Base-by-base conservation (phyloP, 92 coral and sea anemone species). In the Palythoa caribaeorum region DNA sequence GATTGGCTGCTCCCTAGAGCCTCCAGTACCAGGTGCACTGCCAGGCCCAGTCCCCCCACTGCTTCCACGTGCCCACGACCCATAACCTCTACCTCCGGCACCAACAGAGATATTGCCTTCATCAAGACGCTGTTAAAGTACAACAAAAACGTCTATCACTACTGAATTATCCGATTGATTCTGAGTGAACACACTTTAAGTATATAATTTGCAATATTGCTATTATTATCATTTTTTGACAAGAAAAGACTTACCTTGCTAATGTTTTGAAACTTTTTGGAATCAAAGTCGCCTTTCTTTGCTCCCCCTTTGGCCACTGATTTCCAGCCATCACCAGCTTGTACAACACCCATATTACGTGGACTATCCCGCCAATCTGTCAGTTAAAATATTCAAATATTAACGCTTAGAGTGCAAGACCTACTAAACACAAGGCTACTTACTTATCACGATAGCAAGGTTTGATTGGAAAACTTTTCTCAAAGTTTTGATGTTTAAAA, bases 31-130 rank as follows among this genome's bases (percentile, higher is more conserved):
- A 6, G 59, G 69, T 48, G 93, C 87, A 73, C 88, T 89, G 16
- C 69, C 89, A 70, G 92, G 87, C 15, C 93, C 93, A 3, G 93
- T 68, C 68, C 99, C 98, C 36, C 96, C 98, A 79, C 94, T 93
- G 79, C 98, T 95, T 1, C 99, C 97, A 38, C 98, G 92, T 14
- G 96, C 98, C 99, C 99, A 96, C 16, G 96, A 93, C 1, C 98
- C 96, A 80, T 84, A 93, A 16, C 99, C 98, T 84, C 91, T 89
- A 44, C 98, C 95, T 12, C 98, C 96, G 47, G 98, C 96, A 37
- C 99, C 99, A 75, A 95, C 94, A 1, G 99, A 96, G 80, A 96
- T 96, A 51, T 93, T 92, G 44, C 95, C 96, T 83, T 94, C 88
- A 89, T 93, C 98, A 38, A 95, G 80, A 21, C 90, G 93, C 83